Base-by-base conservation (phyloP, 1,140 invertebrate species). In the Calliphora vicina region DNA sequence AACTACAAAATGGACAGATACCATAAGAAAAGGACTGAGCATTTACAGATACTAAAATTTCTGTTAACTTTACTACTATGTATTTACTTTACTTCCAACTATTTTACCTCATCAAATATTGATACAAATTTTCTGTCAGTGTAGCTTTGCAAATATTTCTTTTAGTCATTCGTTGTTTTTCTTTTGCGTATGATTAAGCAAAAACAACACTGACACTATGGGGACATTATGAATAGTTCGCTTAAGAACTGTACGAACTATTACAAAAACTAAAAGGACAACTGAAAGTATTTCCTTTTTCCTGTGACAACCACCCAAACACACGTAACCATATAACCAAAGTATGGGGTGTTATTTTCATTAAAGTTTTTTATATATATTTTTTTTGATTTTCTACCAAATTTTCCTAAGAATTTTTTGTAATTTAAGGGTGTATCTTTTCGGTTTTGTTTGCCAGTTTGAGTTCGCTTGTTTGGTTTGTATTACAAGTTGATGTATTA, bases 401-500 rank as follows among this genome's bases (percentile, higher is more conserved):
- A 17, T 50, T 50, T 50, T 50, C 17, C 15, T 1, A 15, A n/a
- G 8, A 13, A 43, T 43, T 50, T 50, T 1, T 50, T 17, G 45
- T 12, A 8, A 35, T 35, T 50, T 50, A n/a, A 50, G 45, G 45
- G 45, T 50, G 45, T 35, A 8, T 35, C 35, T 35, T 10, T 5
- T 35, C 35, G 35, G 35, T 35, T 35, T 35, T 35, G 35, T 35
- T 35, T 35, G 35, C 35, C 35, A 35, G 35, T 35, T 10, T 35
- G 35, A 35, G 1, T 57, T 0, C n/a, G 61, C 74, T 43, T 78
- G 20, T 78, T 78, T 78, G 74, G 35, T 78, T 78, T 78, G 74
- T 78, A 78, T 83, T 83, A 78, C 78, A 84, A 86, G 83, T 57
- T 89, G 88, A 89, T 89, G 89, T 89, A 89, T 89, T 89, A 89